Base-by-base conservation (phyloP, 2,113 vertebrate species). In the Oncorhynchus tshawytscha region DNA sequence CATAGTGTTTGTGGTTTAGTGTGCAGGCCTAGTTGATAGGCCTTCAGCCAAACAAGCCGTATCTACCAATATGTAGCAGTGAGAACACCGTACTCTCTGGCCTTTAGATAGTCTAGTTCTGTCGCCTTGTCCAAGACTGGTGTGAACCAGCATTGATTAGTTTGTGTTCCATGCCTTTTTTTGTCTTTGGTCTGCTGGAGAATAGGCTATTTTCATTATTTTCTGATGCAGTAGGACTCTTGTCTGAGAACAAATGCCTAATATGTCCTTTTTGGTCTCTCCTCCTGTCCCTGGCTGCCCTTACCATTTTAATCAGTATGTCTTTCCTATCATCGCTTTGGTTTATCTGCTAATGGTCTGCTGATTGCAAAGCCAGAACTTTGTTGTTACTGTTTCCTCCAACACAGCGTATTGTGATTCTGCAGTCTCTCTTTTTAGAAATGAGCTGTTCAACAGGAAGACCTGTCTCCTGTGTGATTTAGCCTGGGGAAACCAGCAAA, bases 401-500 rank as follows among this genome's bases (percentile, higher is more conserved):
- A 15, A 24, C 22, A 66, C 24, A 67, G 25, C 12, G 60, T 31
- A 27, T 27, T 25, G n/a, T n/a, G n/a, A 62, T 62, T 62, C 20
- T 6, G 3, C n/a, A 8, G 24, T 67, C 65, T 67, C 65, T 27
- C 65, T 27, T 67, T 12, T 29, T 15, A 54, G 39, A 54, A 54
- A 54, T 5, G 5, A 54, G 4, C 51, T 18, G 12, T 54, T 18
- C 51, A 15, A 54, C 15, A 16, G 16, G n/a, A n/a, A 62, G 59
- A 22, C 59, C 16, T 62, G n/a, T 22, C 59, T 62, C 16, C 13
- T 62, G 5, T 1, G 9, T 62, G 59, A 62, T 62, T n/a, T 62
- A 62, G 59, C n/a, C 59, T 62, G 51, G 4, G 59, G 24, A 7
- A 89, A 83, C 80, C 81, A 1, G 76, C 68, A 84, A 86, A 77